Base-by-base conservation (phyloP, 2,113 vertebrate genomes). In the Mormyrus lacerda region DNA sequence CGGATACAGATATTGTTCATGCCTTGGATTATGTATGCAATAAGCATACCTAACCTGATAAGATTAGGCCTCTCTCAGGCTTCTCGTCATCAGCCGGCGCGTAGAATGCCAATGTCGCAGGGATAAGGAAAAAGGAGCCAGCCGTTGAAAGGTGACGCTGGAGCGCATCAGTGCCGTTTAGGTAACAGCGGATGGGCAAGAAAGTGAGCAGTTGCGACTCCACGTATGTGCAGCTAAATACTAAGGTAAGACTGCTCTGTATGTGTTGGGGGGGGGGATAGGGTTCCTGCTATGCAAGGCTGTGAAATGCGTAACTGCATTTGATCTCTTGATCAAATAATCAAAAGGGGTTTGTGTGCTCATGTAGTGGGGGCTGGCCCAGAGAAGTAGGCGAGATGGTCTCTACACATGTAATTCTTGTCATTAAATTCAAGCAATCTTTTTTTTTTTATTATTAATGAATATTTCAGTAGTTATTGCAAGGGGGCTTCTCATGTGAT, bases 391-490 rank as follows among this genome's bases (percentile, higher is more conserved):
- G 87, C 42, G 90, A 93, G 91, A 92, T 87, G 84, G 93, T 95
- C 94, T 95, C 94, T 93, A 96, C 96, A 96, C 95, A 94, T 96
- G 95, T 96, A 95, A 93, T 95, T 91, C 93, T 93, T 96, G 95
- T 96, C 95, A 94, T 94, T 94, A 94, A 95, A 94, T 95, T 94
- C 94, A 94, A 94, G 92, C 93, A 91, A 94, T 94, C 90, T 55
- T 83, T 90, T 91, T 92, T 93, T 92, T 93, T 92, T 92, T 91
- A 69, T 50, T 91, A 92, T 94, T 95, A 95, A 96, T 96, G 92
- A 95, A 96, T 96, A 95, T 96, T 96, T 95, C 92, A 95, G 93
- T 93, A 96, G 94, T 95, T 94, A 94, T 94, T 95, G 93, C 94
- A 94, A 92, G 58, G 92, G 90, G 89, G 91, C 87, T 91, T 87